phyloP scores from a whole-genome alignment of 2,113 vertebrate species.

The Athene cunicularia region DNA sequence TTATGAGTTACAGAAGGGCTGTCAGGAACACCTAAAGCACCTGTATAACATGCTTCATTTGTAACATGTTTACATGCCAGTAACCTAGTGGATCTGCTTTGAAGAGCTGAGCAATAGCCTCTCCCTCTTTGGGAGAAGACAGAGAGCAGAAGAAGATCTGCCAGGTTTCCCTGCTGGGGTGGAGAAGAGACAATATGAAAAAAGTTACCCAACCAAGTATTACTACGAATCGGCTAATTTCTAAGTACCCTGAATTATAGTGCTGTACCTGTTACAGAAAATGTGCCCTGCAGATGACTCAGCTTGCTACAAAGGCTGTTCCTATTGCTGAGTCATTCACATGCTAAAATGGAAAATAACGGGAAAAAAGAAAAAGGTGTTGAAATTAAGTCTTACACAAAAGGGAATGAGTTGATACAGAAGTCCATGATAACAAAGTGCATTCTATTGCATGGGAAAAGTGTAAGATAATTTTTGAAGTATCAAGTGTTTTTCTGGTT shows the following conservation, averaged over 20 bases:
- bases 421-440: accelerated
- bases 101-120: neutral
- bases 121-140: neutral
- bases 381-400: neutral
- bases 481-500: neutral
- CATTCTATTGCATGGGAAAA: neutral
- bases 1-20: neutral
- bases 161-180: neutral
- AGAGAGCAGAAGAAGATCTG: neutral
- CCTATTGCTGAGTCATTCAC: neutral
- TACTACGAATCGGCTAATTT: neutral
- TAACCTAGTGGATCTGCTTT: neutral
- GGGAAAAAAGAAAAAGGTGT: neutral
- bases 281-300: neutral
- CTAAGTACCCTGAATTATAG: neutral
- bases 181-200: neutral
- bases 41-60: neutral
- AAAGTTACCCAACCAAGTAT: neutral
- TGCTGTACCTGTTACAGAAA: neutral
- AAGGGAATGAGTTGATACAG: neutral
- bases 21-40: neutral
- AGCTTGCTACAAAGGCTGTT: neutral
- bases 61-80: neutral
- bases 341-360: neutral
- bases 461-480: neutral